Evolutionary conservation across 2,797 vertebrate species (phyloP), one percentile per base, ranked within the genome.

Genomic region (Adelosebastes latens): DNA sequence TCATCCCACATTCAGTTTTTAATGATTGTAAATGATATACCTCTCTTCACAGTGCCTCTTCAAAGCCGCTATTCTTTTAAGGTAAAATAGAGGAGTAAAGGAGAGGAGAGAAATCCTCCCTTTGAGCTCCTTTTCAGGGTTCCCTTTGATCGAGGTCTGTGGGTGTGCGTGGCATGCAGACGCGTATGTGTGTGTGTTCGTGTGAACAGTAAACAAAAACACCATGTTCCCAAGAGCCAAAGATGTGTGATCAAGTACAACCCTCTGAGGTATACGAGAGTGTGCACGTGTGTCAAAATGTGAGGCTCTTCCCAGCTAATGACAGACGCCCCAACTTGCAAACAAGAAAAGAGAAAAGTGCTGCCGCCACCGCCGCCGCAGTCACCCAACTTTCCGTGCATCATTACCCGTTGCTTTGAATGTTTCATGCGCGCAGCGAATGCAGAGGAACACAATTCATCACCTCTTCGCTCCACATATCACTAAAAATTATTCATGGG

Each of bases 71-170:
- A 73, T 91, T 88, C 78, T 88, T 80, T 84, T 80, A 83, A 84
- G 73, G 80, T 70, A 58, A 88, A 90, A 80, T 53, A 59, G 61
- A 78, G 10, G 52, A 65, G 68, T 60, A 52, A 61, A 70, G 14
- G 55, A 72, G 52, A 61, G 34, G 25, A 64, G 70, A 82, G 62
- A 67, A 81, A 79, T 85, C 80, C 81, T 82, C 68, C 81, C 74
- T 91, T 77, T 86, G 76, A 91, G 91, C 85, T 81, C 53, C 70
- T 77, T 87, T 81, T 82, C 80, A 85, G 82, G 60, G 25, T 62
- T 85, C 8, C 8, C 90, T 93, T 94, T 93, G 92, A 93, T 93
- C 80, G 12, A 73, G 66, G 71, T 36, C 16, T 65, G 2, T 56
- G 39, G 18, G n/a, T 63, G 65, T 10, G 66, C 13, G 31, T 31